Evolutionary conservation across 2,888 invertebrate species (phyloP), one percentile per base, ranked within the genome.

Genomic region (Hyposoter didymator): DNA sequence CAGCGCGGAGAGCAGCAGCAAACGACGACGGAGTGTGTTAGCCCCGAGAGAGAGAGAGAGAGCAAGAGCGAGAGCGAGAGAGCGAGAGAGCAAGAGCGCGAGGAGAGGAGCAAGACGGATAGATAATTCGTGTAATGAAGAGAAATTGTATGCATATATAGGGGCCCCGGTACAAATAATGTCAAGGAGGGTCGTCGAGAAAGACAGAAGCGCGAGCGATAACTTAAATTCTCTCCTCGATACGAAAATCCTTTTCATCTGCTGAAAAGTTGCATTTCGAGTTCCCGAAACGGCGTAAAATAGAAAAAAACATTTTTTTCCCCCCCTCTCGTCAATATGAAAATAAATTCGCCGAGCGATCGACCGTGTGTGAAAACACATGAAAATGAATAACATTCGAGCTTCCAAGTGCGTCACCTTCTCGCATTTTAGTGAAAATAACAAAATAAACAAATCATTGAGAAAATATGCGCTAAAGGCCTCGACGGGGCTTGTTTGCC

Each of bases 71-170:
- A 14, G n/a, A 49, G 49, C 1, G 49, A 1, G 22, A 22, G 55
- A 4, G 22, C 10, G 4, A 22, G 55, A 10, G 2, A 55, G 22
- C 12, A 22, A 10, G 2, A 55, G 22, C 12, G 49, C 6, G 49
- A 17, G 47, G 47, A 47, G 49, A 52, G 19, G n/a, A 12, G n/a
- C n/a, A 19, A 52, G 49, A 19, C 47, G 45, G 64, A 72, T 64
- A 70, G 84, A 80, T 81, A 84, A 84, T 84, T 67, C 49, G 81
- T 80, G 64, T 67, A 67, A 81, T 78, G 78, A 78, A 81, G 72
- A 84, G 52, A 84, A 84, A 78, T 81, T 81, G 81, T 81, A 84
- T 84, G 2, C 28, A 28, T 28, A 32, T 39, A 80, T 80, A 78
- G 64, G 78, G 69, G 81, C 73, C 84, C 45, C 79, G 47, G 73